A percentile compares a stretch with the other conserved stretches of the same genome.
These are phyloP conservation scores for Odobenus rosmarus DNA, from an alignment of 2,113 vertebrate genomes.

Conservation along the genomic window DNA sequence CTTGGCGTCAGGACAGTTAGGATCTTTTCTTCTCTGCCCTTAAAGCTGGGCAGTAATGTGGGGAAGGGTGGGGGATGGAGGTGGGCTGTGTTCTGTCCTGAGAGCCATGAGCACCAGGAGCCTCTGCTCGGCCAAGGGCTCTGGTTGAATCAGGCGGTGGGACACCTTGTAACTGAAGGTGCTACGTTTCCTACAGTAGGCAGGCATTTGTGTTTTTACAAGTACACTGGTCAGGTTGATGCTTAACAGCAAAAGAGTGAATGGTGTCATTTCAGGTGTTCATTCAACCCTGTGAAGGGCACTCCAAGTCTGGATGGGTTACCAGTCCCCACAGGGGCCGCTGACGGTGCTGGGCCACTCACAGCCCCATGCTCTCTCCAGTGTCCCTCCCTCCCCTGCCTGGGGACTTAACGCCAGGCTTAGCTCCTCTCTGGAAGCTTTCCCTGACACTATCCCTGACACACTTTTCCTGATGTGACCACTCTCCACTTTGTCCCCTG, in stretches of 20 bases:
- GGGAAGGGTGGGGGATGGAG: background rate
- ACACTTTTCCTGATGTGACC: background rate
- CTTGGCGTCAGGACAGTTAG: background rate
- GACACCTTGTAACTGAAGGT: background rate
- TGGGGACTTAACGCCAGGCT: background rate
- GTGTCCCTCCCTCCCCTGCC: background rate
- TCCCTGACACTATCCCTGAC: background rate
- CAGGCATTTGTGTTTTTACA: background rate
- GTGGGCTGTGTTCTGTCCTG: background rate
- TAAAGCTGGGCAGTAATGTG: background rate
- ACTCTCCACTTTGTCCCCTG: background rate
- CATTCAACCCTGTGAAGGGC: background rate
- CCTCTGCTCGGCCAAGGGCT: background rate
- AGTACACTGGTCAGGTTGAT: background rate
- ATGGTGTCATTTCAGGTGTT: background rate
- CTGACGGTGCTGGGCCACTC: background rate
- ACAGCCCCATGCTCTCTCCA: background rate
- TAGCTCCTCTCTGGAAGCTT: background rate
- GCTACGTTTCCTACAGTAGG: background rate
- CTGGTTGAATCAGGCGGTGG: background rate
- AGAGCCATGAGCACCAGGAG: background rate
- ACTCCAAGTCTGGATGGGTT: no score
- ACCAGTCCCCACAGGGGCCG: background rate
- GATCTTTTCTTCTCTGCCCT: background rate
- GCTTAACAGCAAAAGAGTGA: background rate